phyloP scores from a whole-genome alignment of 2,113 vertebrate species.

The Morone chrysops region DNA sequence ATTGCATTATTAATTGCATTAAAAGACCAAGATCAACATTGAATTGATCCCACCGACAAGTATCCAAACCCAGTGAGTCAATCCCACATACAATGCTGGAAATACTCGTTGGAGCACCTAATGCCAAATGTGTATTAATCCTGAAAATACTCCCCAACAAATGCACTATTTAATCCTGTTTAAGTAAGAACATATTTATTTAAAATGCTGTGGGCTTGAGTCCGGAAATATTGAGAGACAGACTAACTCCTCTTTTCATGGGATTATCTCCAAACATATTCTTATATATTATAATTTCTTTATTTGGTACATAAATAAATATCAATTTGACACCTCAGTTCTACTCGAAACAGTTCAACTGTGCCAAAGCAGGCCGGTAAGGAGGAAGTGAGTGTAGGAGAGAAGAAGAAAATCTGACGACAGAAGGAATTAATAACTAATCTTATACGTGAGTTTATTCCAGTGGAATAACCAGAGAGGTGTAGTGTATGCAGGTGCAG shows the following conservation, averaged over 20 bases:
- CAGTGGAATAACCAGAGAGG: neutral
- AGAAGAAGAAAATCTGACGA: neutral
- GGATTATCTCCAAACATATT: neutral
- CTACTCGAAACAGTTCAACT: neutral
- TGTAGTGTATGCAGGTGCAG: conserved; percentile 5
- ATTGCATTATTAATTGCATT: neutral
- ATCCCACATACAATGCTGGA: too few relatives aligned
- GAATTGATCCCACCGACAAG: neutral
- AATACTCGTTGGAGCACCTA: too few relatives aligned
- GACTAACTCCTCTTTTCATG: neutral
- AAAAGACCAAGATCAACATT: neutral
- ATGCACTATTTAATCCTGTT: too few relatives aligned
- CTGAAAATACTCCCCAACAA: too few relatives aligned
- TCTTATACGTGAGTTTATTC: neutral
- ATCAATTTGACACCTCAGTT: neutral
- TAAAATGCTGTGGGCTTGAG: neutral
- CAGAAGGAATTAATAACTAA: neutral
- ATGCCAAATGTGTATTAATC: too few relatives aligned
- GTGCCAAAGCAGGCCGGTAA: neutral
- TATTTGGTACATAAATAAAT: too few relatives aligned
- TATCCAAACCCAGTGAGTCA: too few relatives aligned
- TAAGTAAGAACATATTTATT: too few relatives aligned
- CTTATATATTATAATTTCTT: too few relatives aligned
- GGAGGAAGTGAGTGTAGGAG: neutral
- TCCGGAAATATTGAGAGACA: neutral